These are phyloP conservation scores for Yponomeuta evonymella DNA, from an alignment of 2,888 invertebrate species.

Conservation along the genomic window DNA sequence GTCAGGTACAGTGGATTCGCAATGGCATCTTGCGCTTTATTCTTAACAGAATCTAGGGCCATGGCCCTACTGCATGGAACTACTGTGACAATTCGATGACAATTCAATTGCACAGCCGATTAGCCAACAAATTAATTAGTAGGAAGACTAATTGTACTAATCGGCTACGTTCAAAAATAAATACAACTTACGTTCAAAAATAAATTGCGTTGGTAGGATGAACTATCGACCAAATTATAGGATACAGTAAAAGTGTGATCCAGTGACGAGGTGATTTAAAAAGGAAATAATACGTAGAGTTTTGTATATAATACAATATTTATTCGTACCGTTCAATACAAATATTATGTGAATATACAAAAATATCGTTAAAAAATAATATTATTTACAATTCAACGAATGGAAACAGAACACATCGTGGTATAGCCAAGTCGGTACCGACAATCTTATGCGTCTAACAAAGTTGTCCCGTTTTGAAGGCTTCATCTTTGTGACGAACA, in stretches of 20 bases:
- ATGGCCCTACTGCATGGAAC: too few relatives aligned
- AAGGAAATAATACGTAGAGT: background rate
- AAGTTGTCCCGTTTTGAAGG: background rate
- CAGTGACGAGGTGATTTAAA: background rate
- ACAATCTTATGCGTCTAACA: background rate
- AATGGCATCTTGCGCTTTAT: too few relatives aligned
- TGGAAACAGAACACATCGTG: constrained; percentile 39
- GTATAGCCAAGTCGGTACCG: constrained; percentile 28
- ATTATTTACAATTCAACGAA: constrained; percentile 39
- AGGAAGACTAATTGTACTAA: too few relatives aligned
- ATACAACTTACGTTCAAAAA: too few relatives aligned
- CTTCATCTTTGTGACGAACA: background rate
- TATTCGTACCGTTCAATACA: background rate
- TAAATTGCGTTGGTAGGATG: too few relatives aligned
- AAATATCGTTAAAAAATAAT: constrained; percentile 19
- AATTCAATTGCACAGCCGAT: too few relatives aligned
- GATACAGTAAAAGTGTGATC: background rate
- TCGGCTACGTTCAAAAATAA: too few relatives aligned
- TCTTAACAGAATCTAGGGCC: too few relatives aligned
- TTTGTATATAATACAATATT: background rate
- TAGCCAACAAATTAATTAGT: too few relatives aligned
- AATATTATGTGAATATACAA: background rate
- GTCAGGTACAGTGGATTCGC: too few relatives aligned
- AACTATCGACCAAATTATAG: background rate
- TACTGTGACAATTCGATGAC: too few relatives aligned